Evolutionary conservation across 92 coral and sea anemone genomes (phyloP).

Genomic region (Epizoanthus rinbou): DNA sequence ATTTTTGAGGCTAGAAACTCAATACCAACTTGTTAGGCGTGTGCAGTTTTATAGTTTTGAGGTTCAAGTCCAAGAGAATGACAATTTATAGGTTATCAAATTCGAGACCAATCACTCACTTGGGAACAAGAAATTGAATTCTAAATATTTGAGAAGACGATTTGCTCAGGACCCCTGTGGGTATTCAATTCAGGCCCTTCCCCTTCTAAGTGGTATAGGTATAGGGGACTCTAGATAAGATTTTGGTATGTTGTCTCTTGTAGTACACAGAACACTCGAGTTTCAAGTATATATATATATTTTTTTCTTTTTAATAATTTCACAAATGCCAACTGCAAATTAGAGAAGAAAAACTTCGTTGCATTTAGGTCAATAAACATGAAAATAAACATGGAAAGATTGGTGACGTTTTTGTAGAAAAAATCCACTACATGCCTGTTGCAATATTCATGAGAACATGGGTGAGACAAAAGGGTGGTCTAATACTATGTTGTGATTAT

Average conservation of each 20-base stretch:
- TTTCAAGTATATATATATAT: neutral
- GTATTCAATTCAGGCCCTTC: neutral
- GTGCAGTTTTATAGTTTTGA: neutral
- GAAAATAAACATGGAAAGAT: neutral
- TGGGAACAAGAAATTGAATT: neutral
- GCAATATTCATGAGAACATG: constrained; percentile 6
- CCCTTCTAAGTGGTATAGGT: neutral
- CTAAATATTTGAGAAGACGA: constrained; percentile 31
- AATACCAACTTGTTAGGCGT: neutral
- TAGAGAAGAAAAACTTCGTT: neutral
- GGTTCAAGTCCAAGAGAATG: neutral
- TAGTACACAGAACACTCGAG: neutral
- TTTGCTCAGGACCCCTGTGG: constrained; percentile 3
- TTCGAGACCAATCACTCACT: constrained; percentile 2
- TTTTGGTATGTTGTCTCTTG: neutral
- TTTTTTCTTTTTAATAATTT: no score
- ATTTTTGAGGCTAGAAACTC: neutral
- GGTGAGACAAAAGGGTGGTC: neutral
- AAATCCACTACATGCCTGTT: neutral
- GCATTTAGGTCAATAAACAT: neutral
- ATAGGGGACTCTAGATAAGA: neutral
- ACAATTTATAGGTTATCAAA: neutral
- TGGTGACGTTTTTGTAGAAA: neutral
- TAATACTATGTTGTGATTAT: neutral
- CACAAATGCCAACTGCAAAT: neutral